These are phyloP conservation scores for Enchytraeus crypticus DNA, from an alignment of 2,888 invertebrate species.

Conservation along the genomic window DNA sequence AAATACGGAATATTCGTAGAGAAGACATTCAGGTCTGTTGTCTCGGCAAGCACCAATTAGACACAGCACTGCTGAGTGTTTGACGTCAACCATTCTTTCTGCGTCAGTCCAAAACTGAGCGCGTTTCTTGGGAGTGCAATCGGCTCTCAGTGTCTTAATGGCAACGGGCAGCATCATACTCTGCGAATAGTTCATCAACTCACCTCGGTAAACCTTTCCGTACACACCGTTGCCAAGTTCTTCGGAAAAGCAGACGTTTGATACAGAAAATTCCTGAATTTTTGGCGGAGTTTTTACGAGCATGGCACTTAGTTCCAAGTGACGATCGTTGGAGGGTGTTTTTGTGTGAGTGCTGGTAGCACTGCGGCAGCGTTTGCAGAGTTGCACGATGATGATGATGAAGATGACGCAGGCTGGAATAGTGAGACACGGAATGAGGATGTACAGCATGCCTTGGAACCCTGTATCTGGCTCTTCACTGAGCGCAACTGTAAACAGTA, in stretches of 20 bases:
- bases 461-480: neutral
- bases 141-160: conserved; percentile 86
- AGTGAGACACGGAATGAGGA: conserved; percentile 55
- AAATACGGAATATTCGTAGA: conserved; percentile 90
- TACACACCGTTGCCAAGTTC: conserved; percentile 63
- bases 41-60: conserved; percentile 82
- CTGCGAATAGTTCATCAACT: conserved; percentile 55
- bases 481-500: neutral
- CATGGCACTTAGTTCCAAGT: conserved; percentile 37
- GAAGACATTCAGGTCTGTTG: conserved; percentile 80
- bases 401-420: conserved; percentile 42
- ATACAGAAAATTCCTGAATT: conserved; percentile 65
- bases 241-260: conserved; percentile 55
- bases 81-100: conserved; percentile 82
- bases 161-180: conserved; percentile 87
- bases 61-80: conserved; percentile 91
- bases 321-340: conserved; percentile 22
- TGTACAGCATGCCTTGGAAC: conserved; percentile 48
- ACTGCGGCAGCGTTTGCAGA: conserved; percentile 35
- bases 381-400: conserved; percentile 40
- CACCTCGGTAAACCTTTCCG: conserved; percentile 93
- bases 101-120: conserved; percentile 73
- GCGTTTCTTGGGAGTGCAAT: conserved; percentile 76
- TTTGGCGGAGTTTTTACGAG: conserved; percentile 29
- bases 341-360: conserved; percentile 16